These are phyloP conservation scores for Arrhopalites spinosus DNA, from an alignment of 2,888 invertebrate genomes.

Conservation along the genomic window DNA sequence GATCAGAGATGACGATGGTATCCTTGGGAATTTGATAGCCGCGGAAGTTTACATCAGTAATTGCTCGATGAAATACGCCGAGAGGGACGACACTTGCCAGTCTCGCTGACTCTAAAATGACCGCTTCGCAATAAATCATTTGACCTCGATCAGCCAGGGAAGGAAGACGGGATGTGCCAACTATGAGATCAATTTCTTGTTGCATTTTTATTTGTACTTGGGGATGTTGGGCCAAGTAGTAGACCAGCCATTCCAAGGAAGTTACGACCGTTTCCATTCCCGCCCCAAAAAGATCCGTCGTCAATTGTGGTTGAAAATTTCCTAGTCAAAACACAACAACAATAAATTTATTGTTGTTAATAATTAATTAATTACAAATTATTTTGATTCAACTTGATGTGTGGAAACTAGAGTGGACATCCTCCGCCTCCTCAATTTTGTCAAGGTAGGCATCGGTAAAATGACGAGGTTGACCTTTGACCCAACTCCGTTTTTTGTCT, in stretches of 20 bases:
- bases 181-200: neutral
- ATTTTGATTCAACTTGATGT: too few species aligned
- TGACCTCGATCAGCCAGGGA: neutral
- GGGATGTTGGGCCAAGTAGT: neutral
- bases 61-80: neutral
- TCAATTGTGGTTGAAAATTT: neutral
- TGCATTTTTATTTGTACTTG: neutral
- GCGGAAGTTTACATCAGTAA: neutral
- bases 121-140: neutral
- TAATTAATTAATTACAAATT: neutral
- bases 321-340: neutral
- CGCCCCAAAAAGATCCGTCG: neutral
- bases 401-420: neutral
- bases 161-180: neutral
- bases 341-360: neutral
- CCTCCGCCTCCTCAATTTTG: neutral
- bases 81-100: neutral
- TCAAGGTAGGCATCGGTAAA: neutral
- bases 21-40: neutral
- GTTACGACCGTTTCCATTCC: neutral
- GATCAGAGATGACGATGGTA: neutral
- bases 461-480: neutral
- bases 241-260: neutral
- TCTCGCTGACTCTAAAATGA: neutral
- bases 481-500: neutral